Evolutionary conservation across 2,113 vertebrate species (phyloP), one percentile per base, ranked within the genome.

Genomic region (Callaeas wilsoni): DNA sequence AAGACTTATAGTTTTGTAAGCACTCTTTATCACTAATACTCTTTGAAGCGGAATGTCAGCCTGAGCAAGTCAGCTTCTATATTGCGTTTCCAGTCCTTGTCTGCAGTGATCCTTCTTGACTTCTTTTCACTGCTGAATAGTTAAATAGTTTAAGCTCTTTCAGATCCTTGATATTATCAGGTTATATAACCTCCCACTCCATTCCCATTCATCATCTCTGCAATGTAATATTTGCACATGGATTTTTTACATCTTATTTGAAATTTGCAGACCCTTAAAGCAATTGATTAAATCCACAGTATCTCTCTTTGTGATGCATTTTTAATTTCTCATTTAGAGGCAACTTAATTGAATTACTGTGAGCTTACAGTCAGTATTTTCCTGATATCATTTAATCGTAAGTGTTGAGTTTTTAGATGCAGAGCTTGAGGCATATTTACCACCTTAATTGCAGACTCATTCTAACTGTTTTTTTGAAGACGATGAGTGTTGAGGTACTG

Each of bases 101-200:
- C 86, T 93, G 73, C 50, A 56, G 42, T 82, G 88, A 95, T 97
- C 62, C 80, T 95, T 93, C 71, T 57, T 93, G 96, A 96, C 78
- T 95, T 93, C 64, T 94, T 94, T 91, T 88, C 69, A 89, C 94
- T 90, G 87, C 65, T 87, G 86, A 94, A 95, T 94, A 84, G 85
- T 82, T 94, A 88, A 92, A 87, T 75, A 84, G 87, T 83, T 92
- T 92, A 93, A 93, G 84, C 62, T 94, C 77, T 67, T 88, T 87
- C 53, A 79, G 74, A 79, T 90, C 55, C 65, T 92, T 93, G 90
- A 96, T 93, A 89, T 87, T 90, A 93, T 91, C 73, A 57, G 77
- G 87, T 95, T 95, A 89, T 93, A 63, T 92, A 97, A 91, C 84
- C 94, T 97, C 89, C 94, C 68, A 91, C 93, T 91, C 83, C 74